These are phyloP conservation scores for Aplocera efformata DNA, from an alignment of 2,888 invertebrate genomes.

Conservation along the genomic window DNA sequence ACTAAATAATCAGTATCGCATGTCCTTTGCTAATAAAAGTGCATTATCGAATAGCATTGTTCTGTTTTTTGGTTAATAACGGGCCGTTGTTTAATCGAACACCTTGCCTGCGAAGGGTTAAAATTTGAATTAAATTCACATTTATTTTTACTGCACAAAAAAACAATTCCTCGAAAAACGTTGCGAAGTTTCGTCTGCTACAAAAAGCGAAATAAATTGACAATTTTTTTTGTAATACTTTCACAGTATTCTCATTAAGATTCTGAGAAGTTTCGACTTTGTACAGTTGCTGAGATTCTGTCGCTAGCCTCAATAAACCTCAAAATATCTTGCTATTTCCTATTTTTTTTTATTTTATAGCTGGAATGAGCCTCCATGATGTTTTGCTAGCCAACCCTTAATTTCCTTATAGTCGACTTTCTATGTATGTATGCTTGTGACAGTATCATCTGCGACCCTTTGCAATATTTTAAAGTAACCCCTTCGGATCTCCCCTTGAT, in stretches of 20 bases:
- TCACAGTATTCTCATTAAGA: background rate
- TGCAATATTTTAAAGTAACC: conserved; percentile 72
- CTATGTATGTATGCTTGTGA: conserved; percentile 21
- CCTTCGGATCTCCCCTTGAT: conserved; percentile 59
- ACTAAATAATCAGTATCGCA: conserved; percentile 63
- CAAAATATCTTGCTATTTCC: too few species aligned
- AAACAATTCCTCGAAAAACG: background rate
- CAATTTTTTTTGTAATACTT: too few species aligned
- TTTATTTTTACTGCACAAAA: background rate
- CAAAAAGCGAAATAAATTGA: too few species aligned
- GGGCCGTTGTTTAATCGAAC: conserved; percentile 19
- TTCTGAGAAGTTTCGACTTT: background rate
- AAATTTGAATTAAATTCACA: conserved; percentile 2
- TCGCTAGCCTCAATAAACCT: too few species aligned
- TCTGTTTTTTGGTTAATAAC: conserved; percentile 30
- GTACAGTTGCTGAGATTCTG: too few species aligned
- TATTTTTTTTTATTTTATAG: background rate
- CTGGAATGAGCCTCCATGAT: background rate
- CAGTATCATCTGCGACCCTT: conserved; percentile 40
- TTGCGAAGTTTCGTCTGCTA: too few species aligned
- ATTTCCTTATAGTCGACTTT: conserved; percentile 10
- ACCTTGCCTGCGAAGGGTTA: conserved; percentile 3
- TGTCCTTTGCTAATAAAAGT: conserved; percentile 66
- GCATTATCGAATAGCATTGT: conserved; percentile 46
- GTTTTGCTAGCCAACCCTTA: conserved; percentile 9